Evolutionary conservation across 2,797 vertebrate genomes (phyloP), one percentile per base, ranked within the genome.

Genomic region (Lepilemur ruficaudatus): DNA sequence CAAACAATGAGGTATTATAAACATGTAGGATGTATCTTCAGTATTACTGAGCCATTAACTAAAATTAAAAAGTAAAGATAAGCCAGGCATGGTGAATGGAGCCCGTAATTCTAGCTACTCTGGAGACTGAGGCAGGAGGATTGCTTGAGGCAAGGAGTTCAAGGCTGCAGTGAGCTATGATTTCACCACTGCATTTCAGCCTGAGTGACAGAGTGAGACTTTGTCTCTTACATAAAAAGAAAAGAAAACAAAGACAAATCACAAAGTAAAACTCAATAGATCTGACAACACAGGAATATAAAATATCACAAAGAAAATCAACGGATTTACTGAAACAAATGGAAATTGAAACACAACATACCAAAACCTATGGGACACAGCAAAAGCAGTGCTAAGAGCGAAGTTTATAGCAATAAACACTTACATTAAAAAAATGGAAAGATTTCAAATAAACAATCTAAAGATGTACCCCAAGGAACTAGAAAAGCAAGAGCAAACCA

Each of bases 21-120:
- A 70, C 48, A 46, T 72, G 5, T 78, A 93, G 91, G 41, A 89
- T 63, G 1, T 67, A 67, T 63, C 43, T 84, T 91, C 65, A 67
- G 89, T 95, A 86, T 87, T 80, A 82, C 8, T 48, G n/a, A 89
- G 43, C 14, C 18, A 38, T 86, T 89, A 93, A 80, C 67, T 72
- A 86, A 80, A 91, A 75, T 81, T 76, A 88, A 89, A 73, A 93
- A 93, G 61, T 67, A 85, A 93, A 59, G 61, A 48, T 55, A 79
- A 65, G 32, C 14, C 63, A n/a, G 10, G 7, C 7, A 15, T 65
- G 15, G 15, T 65, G 15, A 15, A 65, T n/a, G 30, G 63, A 65
- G 63, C 63, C 63, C n/a, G 30, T 65, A 65, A n/a, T 65, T 15
- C 63, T 30, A 65, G 63, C 32, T n/a, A 18, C 63, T n/a, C 7